phyloP scores from a whole-genome alignment of 2,888 invertebrate genomes.

The Megaustenia siamemsis region DNA sequence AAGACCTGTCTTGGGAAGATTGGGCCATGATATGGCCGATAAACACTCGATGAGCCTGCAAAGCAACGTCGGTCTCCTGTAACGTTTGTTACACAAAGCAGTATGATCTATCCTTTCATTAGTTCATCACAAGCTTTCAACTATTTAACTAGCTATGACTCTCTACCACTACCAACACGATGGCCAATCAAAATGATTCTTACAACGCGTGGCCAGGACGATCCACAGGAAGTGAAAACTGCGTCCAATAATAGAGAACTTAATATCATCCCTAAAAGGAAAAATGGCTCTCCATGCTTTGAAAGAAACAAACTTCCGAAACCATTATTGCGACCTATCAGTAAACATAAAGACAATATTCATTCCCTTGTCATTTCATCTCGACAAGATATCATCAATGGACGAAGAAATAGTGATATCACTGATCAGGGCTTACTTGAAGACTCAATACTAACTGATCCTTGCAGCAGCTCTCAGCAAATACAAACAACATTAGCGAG shows the following conservation, averaged over 20 bases:
- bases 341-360: not conserved
- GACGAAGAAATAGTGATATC: too few relatives aligned
- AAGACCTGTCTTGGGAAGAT: not conserved
- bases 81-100: slow-evolving; percentile 17
- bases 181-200: slow-evolving; percentile 33
- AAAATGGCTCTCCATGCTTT: not conserved
- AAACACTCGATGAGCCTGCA: not conserved
- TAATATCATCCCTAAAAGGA: not conserved
- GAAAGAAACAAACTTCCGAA: too few relatives aligned
- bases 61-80: not conserved
- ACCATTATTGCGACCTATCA: not conserved
- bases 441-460: not conserved
- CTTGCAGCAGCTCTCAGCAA: not conserved
- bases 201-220: not conserved
- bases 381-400: too few relatives aligned
- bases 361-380: too few relatives aligned
- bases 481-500: not conserved
- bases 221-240: too few relatives aligned
- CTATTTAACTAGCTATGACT: slow-evolving; percentile 40
- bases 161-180: not conserved
- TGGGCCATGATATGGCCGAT: not conserved
- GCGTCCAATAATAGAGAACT: not conserved
- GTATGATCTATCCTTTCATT: slow-evolving; percentile 25
- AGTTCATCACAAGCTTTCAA: not conserved
- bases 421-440: not conserved